Percentiles rank a stretch among this genome's conserved stretches.
phyloP scores from a whole-genome alignment of 2,797 vertebrate species.

The Phrynocephalus forsythii region DNA sequence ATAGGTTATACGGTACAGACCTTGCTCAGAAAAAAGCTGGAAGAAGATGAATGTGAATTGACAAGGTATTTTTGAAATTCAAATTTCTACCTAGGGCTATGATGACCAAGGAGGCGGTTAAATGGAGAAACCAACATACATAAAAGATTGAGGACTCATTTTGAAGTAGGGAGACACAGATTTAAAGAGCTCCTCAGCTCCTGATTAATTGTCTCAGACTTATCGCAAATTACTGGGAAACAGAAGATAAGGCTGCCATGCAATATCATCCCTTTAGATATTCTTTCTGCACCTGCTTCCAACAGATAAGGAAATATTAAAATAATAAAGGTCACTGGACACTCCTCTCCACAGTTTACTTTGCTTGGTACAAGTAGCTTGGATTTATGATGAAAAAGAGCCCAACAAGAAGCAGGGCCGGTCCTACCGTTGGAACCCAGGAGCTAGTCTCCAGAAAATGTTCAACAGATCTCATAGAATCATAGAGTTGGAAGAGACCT shows the following conservation, averaged over 20 bases:
- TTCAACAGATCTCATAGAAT: too few relatives aligned
- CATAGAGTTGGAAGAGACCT: too few relatives aligned
- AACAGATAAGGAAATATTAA: background rate
- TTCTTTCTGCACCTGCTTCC: background rate
- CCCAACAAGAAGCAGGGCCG: background rate
- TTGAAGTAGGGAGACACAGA: too few relatives aligned
- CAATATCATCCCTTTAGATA: background rate
- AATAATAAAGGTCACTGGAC: background rate
- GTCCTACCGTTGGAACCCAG: background rate
- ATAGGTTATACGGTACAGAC: background rate
- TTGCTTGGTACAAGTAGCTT: too few relatives aligned
- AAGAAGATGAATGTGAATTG: background rate
- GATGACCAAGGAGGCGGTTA: too few relatives aligned
- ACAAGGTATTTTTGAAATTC: background rate
- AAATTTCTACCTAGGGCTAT: background rate
- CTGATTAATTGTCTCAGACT: background rate
- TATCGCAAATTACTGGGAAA: background rate
- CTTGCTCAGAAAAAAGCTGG: background rate
- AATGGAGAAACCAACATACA: background rate
- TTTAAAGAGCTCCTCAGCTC: background rate
- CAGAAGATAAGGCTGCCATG: background rate
- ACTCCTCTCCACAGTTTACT: background rate
- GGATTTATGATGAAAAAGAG: background rate
- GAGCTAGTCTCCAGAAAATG: too few relatives aligned
- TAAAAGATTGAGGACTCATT: fast-evolving